Evolutionary conservation across 2,888 invertebrate species (phyloP).

Genomic region (Amphipyra berbera): DNA sequence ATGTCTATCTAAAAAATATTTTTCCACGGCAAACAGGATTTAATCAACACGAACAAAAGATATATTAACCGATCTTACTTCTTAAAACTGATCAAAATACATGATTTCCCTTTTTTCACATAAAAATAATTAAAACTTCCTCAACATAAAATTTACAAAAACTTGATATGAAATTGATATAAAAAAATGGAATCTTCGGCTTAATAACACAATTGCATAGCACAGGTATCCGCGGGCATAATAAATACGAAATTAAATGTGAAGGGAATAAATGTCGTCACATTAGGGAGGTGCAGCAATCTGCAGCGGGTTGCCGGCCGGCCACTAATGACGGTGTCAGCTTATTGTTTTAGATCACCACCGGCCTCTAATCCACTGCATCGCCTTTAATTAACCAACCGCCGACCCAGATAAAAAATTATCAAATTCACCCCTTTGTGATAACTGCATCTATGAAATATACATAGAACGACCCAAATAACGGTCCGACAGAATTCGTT

Average conservation of each 20-base stretch:
- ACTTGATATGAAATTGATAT: slow-evolving; percentile 13
- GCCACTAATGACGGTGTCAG: slow-evolving; percentile 80
- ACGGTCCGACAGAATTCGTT: slow-evolving; percentile 62
- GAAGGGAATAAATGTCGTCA: slow-evolving; percentile 80
- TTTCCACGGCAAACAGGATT: not conserved
- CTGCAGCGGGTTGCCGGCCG: slow-evolving; percentile 66
- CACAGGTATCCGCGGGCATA: slow-evolving; percentile 64
- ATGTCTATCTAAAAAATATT: not conserved
- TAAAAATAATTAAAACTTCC: not conserved
- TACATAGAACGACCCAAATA: slow-evolving; percentile 60
- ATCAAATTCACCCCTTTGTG: slow-evolving; percentile 81
- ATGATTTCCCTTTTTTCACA: not conserved
- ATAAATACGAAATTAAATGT: slow-evolving; percentile 76
- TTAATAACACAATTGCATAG: slow-evolving; percentile 57
- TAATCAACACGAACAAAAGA: too few relatives aligned
- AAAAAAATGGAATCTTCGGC: slow-evolving; percentile 1
- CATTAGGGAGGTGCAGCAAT: slow-evolving; percentile 81
- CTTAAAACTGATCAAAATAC: too few relatives aligned
- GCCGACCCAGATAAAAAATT: slow-evolving; percentile 74
- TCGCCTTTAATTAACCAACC: slow-evolving; percentile 83
- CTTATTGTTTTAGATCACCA: slow-evolving; percentile 88
- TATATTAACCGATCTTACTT: too few relatives aligned
- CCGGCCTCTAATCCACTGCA: slow-evolving; percentile 86
- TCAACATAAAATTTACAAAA: slow-evolving; percentile 1
- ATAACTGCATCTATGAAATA: slow-evolving; percentile 79